Evolutionary conservation across 2,888 invertebrate species (phyloP), one percentile per base, ranked within the genome.

Genomic region (Rhaphigaster nebulosa): DNA sequence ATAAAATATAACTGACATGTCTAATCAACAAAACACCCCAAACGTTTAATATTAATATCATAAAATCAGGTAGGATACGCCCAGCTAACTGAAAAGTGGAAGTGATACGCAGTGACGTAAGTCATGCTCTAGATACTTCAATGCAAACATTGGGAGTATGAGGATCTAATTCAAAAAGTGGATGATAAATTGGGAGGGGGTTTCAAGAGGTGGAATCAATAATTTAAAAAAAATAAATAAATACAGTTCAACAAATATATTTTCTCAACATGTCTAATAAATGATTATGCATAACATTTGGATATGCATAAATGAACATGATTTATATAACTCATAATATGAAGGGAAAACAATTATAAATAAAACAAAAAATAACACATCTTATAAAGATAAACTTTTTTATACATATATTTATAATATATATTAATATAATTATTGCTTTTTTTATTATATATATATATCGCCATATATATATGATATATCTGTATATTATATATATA

Each of bases 341-440:
- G 65, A 76, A 88, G 70, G 70, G 34, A 88, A 89, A 89, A 89
- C 89, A 89, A 52, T 70, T n/a, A 50, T 76, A 89, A 89, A 89
- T 89, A 89, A 89, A 89, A 89, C 89, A 76, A 89, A 84, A 76
- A 84, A 45, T 45, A 84, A 45, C 41, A 84, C 84, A 70, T 89
- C 89, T 89, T 89, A 89, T 89, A 89, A 76, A 76, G 76, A 76
- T 76, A 89, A 70, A 50, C 45, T 89, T 88, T 88, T 88, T 89
- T 89, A 89, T 89, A 89, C 89, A 89, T 89, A 76, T 89, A 76
- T 89, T 89, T 89, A 89, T 89, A 76, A 89, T 89, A 89, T 89
- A 89, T 76, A 89, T 89, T 89, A 89, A 52, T 54, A 54, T 87
- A 87, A 54, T 54, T 89, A 70, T 89, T 70, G 65, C 70, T 70